Conservation (phyloP, 2,797 vertebrate genomes). For the Eremophila alpestris region DNA sequence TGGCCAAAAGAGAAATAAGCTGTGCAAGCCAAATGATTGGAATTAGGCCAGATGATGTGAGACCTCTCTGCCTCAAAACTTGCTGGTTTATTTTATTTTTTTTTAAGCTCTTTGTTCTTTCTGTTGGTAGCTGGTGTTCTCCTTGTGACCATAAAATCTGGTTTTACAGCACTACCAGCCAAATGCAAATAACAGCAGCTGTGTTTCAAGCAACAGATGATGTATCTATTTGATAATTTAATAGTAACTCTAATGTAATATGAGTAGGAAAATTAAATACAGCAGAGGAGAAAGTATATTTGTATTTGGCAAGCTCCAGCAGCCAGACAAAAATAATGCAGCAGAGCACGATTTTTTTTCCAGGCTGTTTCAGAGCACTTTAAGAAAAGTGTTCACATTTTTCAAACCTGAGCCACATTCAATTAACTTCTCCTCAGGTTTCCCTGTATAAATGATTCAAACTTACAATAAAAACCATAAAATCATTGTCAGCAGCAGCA, state of each 20-base stretch:
- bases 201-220: constrained; percentile 41
- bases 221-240: constrained; percentile 55
- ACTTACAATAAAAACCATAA: background rate
- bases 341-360: background rate
- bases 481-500: background rate
- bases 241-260: constrained; percentile 41
- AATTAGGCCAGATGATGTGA: background rate
- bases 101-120: background rate
- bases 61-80: background rate
- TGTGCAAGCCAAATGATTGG: background rate
- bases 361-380: background rate
- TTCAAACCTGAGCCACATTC: background rate
- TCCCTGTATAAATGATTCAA: background rate
- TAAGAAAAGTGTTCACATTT: background rate
- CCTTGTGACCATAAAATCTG: background rate
- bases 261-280: constrained; percentile 26
- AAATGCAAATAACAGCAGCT: constrained; percentile 37
- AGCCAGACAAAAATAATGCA: background rate
- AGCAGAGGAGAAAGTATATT: background rate
- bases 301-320: background rate
- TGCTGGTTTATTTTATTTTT: background rate
- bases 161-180: constrained; percentile 21
- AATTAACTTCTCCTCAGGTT: background rate
- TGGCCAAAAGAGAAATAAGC: background rate
- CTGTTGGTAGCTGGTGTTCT: background rate